Conservation (phyloP, 2,113 vertebrate species). For the Rhynchomys soricoides region DNA sequence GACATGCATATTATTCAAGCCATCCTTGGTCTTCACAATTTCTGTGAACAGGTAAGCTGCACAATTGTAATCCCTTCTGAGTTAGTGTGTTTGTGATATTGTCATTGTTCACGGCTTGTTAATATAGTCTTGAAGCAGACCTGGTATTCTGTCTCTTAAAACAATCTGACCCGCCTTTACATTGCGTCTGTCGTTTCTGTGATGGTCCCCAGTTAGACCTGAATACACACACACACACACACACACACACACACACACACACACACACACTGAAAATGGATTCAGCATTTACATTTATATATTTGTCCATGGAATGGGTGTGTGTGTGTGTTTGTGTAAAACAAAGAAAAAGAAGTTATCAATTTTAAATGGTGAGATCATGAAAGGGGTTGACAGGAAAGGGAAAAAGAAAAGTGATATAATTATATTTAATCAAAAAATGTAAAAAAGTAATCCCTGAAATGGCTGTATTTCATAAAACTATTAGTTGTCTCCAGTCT, state of each 20-base stretch:
- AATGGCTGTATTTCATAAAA: background rate
- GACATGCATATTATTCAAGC: fast-evolving
- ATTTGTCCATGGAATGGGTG: background rate
- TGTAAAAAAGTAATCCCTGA: background rate
- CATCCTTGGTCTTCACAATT: background rate
- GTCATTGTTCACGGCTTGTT: background rate
- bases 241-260: background rate
- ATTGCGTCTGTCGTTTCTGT: background rate
- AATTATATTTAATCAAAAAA: background rate
- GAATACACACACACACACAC: background rate
- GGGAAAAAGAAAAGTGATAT: background rate
- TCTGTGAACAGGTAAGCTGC: background rate
- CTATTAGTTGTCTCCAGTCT: background rate
- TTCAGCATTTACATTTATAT: background rate
- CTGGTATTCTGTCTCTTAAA: background rate
- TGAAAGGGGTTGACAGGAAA: background rate
- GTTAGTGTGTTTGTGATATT: background rate
- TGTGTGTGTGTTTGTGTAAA: background rate
- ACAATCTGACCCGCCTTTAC: background rate
- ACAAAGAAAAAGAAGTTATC: too few species aligned
- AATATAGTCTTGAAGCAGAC: background rate
- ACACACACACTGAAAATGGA: background rate
- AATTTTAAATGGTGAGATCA: background rate
- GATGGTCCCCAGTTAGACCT: background rate
- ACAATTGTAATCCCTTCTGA: background rate